Evolutionary conservation across 1,140 invertebrate species (phyloP).

Genomic region (Rhyacophila brunnea): DNA sequence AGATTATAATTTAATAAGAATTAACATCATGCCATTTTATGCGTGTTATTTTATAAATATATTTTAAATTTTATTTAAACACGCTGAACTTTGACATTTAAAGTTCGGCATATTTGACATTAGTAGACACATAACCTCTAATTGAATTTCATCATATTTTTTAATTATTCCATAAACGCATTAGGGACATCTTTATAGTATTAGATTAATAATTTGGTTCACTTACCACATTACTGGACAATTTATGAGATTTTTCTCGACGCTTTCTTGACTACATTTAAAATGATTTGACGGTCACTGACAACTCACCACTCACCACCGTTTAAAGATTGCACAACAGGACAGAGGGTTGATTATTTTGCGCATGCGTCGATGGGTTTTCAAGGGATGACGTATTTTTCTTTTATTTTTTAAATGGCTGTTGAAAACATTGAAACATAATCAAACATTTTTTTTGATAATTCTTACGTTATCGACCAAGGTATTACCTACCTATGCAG

Average conservation of each 20-base stretch:
- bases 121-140: neutral
- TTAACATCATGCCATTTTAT: too few relatives aligned
- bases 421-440: too few relatives aligned
- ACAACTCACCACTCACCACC: neutral
- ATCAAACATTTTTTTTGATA: too few relatives aligned
- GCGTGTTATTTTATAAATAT: too few relatives aligned
- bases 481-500: too few relatives aligned
- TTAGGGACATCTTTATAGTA: neutral
- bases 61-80: neutral
- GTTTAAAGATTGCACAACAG: neutral
- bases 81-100: conserved; percentile 1
- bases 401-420: too few relatives aligned
- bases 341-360: neutral
- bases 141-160: neutral
- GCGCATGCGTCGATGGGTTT: neutral
- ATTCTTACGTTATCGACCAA: too few relatives aligned
- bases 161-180: neutral
- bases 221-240: conserved; percentile 1
- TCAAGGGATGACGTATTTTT: neutral
- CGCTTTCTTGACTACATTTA: neutral
- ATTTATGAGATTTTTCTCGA: neutral
- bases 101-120: neutral
- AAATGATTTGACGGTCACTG: neutral
- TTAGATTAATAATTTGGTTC: neutral
- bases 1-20: too few relatives aligned